Evolutionary conservation across 2,113 vertebrate species (phyloP).

Genomic region (Osmerus mordax): DNA sequence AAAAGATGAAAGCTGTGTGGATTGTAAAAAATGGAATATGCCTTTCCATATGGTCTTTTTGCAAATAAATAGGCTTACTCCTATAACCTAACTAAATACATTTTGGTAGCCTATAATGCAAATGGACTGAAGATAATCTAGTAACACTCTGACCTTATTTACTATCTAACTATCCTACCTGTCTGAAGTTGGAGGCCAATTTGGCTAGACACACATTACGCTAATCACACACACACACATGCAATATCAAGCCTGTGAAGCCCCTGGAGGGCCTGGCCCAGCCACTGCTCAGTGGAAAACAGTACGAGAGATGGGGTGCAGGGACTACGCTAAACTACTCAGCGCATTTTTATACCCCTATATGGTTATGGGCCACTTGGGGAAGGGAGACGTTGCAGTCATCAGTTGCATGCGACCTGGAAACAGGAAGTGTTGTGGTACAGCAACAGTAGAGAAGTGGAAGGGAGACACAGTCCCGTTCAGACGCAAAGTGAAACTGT

Average conservation of each 20-base stretch:
- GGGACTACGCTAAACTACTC: conserved; percentile 4
- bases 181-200: too few species aligned
- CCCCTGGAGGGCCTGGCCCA: neutral
- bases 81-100: too few species aligned
- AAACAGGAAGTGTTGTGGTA: conserved; percentile 69
- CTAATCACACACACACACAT: conserved; percentile 1
- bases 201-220: too few species aligned
- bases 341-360: conserved; percentile 69
- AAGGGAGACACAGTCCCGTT: neutral
- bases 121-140: too few species aligned
- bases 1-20: too few species aligned
- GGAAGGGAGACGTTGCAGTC: conserved; percentile 29
- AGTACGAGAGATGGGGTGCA: conserved; percentile 6
- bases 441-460: conserved; percentile 36
- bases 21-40: too few species aligned
- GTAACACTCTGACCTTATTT: too few species aligned
- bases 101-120: too few species aligned
- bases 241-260: conserved; percentile 10
- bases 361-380: conserved; percentile 63
- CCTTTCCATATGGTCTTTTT: too few species aligned
- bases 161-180: too few species aligned
- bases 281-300: neutral
- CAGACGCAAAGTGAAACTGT: neutral
- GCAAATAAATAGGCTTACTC: too few species aligned
- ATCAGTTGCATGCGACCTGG: conserved; percentile 53